Evolutionary conservation across 2,797 vertebrate species (phyloP).

Genomic region (Malurus leucopterus): DNA sequence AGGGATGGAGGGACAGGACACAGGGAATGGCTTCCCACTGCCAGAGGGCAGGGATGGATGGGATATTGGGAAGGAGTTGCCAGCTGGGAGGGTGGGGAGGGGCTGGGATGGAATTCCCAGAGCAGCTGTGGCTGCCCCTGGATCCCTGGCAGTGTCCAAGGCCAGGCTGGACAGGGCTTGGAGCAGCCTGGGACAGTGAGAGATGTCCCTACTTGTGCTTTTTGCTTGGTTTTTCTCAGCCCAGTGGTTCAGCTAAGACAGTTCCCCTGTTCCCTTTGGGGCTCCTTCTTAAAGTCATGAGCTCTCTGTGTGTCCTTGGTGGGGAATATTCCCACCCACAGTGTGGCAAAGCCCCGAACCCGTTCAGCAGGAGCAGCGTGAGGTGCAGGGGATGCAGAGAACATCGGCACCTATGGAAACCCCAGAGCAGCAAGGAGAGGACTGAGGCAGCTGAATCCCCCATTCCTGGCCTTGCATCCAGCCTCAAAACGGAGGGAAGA

Average conservation of each 20-base stretch:
- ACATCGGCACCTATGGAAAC: fast-evolving
- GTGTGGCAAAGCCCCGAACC: not conserved
- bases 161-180: not conserved
- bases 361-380: not conserved
- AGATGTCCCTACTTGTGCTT: not conserved
- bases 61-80: not conserved
- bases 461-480: not conserved
- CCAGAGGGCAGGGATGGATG: not conserved
- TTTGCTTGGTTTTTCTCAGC: not conserved
- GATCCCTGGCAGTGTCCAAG: not conserved
- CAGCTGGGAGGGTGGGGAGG: fast-evolving
- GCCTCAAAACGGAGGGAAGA: fast-evolving
- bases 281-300: not conserved
- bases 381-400: not conserved
- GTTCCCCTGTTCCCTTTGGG: not conserved
- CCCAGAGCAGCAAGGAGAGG: fast-evolving
- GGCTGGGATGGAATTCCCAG: not conserved
- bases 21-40: not conserved
- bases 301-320: not conserved
- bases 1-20: not conserved
- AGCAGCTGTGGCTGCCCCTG: not conserved
- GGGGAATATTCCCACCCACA: not conserved
- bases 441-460: not conserved
- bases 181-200: fast-evolving
- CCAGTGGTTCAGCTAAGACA: no score